Conservation (phyloP, 2,113 vertebrate species). For the Bettongia penicillata region DNA sequence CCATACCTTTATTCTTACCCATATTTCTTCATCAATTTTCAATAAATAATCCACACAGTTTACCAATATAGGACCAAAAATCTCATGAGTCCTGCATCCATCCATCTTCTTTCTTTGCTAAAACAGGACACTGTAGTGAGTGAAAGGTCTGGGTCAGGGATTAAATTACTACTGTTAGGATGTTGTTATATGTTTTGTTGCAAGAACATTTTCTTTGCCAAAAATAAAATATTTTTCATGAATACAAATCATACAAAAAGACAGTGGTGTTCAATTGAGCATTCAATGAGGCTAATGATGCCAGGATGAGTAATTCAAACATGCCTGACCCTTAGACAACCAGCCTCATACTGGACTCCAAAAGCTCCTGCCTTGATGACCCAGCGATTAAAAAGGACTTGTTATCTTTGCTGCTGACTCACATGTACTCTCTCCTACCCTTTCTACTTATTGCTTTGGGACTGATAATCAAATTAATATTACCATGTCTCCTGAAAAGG, state of each 20-base stretch:
- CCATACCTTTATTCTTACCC: neutral
- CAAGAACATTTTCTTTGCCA: neutral
- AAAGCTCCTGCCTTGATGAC: neutral
- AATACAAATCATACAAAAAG: neutral
- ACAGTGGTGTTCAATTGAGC: neutral
- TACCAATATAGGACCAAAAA: neutral
- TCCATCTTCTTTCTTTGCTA: neutral
- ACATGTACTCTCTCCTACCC: neutral
- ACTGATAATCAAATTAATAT: neutral
- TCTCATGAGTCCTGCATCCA: neutral
- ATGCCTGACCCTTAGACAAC: neutral
- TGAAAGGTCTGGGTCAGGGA: neutral
- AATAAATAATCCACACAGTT: neutral
- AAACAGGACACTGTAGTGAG: neutral
- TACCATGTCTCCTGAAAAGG: neutral
- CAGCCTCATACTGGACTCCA: neutral
- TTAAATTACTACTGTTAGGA: neutral
- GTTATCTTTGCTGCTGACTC: neutral
- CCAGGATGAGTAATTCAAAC: neutral
- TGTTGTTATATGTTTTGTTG: neutral
- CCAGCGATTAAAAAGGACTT: neutral
- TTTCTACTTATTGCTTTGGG: neutral
- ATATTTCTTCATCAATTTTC: neutral
- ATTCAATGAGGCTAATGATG: neutral
- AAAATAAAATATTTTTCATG: neutral